A percentile compares a stretch with the other conserved stretches of the same genome.
phyloP scores from a whole-genome alignment of 2,797 vertebrate species.

The Helarctos malayanus region DNA sequence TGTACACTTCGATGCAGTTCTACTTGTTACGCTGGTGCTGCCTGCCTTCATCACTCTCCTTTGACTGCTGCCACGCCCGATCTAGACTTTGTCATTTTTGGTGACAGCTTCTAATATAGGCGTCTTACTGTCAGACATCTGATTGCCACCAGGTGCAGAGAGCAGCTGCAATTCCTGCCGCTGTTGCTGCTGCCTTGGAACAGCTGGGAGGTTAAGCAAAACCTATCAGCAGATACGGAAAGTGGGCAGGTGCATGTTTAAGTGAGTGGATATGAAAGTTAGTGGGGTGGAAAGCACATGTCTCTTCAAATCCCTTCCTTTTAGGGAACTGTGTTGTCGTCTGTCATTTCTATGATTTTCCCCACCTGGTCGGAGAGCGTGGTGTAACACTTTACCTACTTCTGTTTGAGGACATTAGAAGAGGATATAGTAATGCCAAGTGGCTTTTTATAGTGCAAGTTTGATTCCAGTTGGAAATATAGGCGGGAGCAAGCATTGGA shows the following conservation, averaged over 20 bases:
- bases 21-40: neutral
- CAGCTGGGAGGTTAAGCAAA: conserved; percentile 20
- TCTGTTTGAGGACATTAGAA: neutral
- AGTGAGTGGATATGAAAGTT: conserved; percentile 43
- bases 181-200: neutral
- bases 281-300: conserved; percentile 7
- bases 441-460: neutral
- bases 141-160: neutral
- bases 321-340: neutral
- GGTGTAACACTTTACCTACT: neutral
- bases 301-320: conserved; percentile 10
- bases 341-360: conserved; percentile 29
- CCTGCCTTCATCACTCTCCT: neutral
- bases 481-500: neutral
- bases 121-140: neutral
- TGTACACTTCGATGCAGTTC: neutral
- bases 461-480: neutral
- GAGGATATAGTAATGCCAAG: neutral
- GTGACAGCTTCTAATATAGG: neutral
- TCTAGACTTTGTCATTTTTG: neutral
- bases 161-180: neutral
- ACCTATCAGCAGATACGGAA: neutral
- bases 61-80: neutral
- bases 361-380: neutral
- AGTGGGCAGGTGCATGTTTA: conserved; percentile 21